Conservation (phyloP, 2,113 vertebrate genomes). For the Grallaria varia region DNA sequence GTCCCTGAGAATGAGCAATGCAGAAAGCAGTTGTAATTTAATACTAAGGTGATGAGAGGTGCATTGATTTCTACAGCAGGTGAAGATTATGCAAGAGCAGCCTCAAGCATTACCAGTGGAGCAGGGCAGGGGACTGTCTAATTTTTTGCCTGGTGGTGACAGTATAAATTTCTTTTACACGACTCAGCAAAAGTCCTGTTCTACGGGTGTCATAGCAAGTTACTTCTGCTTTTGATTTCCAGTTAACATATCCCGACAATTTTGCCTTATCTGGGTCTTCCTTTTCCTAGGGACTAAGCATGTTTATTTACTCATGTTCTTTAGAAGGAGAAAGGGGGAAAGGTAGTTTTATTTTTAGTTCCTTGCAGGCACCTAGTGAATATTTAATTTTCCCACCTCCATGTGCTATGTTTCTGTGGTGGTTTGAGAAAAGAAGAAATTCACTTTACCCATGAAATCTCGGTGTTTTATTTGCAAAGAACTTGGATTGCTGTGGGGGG, state of each 20-base stretch:
- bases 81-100: slow-evolving; percentile 58
- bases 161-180: slow-evolving; percentile 45
- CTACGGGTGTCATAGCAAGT: not conserved
- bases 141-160: slow-evolving; percentile 52
- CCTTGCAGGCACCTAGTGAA: not conserved
- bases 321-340: not conserved
- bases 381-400: not conserved
- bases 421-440: not conserved
- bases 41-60: slow-evolving; percentile 53
- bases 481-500: not conserved
- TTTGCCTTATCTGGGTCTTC: not conserved
- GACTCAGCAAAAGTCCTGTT: slow-evolving; percentile 58
- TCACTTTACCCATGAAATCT: not conserved
- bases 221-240: slow-evolving; percentile 13
- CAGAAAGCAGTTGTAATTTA: slow-evolving; percentile 60
- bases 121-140: slow-evolving; percentile 14
- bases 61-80: slow-evolving; percentile 68
- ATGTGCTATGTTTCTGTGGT: not conserved
- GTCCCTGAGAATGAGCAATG: slow-evolving; percentile 1
- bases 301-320: not conserved
- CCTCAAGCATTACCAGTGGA: slow-evolving; percentile 5
- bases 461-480: not conserved
- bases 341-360: slow-evolving; percentile 1
- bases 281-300: not conserved
- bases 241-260: not conserved